These are phyloP conservation scores for Diplazon laetatorius DNA, from an alignment of 2,888 invertebrate genomes.

Conservation along the genomic window DNA sequence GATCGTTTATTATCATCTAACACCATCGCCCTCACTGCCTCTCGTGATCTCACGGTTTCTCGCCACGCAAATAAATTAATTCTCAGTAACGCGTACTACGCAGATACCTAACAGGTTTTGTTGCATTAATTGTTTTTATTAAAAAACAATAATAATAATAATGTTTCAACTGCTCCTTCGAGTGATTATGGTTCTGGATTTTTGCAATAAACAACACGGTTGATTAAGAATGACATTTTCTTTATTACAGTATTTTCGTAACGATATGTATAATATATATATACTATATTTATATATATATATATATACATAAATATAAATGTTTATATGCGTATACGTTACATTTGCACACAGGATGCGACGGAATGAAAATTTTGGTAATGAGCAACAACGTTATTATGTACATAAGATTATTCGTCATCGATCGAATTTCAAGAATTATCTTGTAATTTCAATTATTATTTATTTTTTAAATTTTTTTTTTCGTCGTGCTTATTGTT, in stretches of 20 bases:
- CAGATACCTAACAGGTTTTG: neutral
- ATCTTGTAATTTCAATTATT: neutral
- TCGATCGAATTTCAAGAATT: neutral
- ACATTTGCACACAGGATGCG: constrained; percentile 41
- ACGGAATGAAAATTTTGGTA: constrained; percentile 35
- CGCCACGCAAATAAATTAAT: neutral
- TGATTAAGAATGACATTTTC: constrained; percentile 65
- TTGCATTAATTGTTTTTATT: no score
- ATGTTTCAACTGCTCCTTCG: neutral
- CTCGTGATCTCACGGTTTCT: neutral
- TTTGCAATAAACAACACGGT: constrained; percentile 13
- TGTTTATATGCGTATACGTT: constrained; percentile 53
- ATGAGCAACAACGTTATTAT: constrained; percentile 13
- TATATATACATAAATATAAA: constrained; percentile 61
- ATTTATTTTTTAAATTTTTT: neutral
- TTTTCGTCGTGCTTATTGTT: constrained; percentile 4
- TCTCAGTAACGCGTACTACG: neutral
- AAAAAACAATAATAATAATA: no score
- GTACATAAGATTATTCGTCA: neutral
- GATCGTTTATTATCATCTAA: constrained; percentile 4
- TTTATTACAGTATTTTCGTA: constrained; percentile 81
- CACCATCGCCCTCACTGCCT: neutral
- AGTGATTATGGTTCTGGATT: neutral
- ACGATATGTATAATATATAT: constrained; percentile 73
- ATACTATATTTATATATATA: constrained; percentile 20